A percentile compares a stretch with the other conserved stretches of the same genome.
Evolutionary conservation across 2,888 invertebrate species (phyloP).

Genomic region (Lithophane ornitopus): DNA sequence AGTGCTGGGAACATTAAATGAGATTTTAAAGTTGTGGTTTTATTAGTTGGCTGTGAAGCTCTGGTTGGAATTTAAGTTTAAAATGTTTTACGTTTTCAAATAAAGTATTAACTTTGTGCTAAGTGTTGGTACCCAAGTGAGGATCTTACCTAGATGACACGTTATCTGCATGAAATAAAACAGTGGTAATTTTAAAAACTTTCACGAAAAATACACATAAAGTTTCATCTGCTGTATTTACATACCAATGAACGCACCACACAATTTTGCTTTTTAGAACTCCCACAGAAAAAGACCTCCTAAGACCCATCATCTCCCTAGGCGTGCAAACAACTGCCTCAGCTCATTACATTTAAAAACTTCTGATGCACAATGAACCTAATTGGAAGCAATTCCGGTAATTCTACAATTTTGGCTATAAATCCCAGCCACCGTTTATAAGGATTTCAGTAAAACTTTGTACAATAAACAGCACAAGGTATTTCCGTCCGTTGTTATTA

Average conservation of each 20-base stretch:
- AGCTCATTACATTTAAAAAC: slow-evolving; percentile 52
- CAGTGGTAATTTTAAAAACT: not conserved
- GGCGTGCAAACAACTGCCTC: slow-evolving; percentile 44
- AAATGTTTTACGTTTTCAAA: not conserved
- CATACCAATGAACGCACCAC: not conserved
- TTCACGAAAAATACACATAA: not conserved
- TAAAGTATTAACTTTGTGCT: not conserved
- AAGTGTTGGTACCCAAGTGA: not conserved
- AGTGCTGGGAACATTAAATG: slow-evolving; percentile 49
- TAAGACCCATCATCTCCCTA: slow-evolving; percentile 13
- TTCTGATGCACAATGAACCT: slow-evolving; percentile 59
- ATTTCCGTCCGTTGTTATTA: slow-evolving; percentile 34
- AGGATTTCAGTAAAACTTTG: slow-evolving; percentile 62
- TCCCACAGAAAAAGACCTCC: not conserved
- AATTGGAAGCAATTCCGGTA: slow-evolving; percentile 60
- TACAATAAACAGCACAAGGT: slow-evolving; percentile 66
- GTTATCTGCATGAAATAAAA: not conserved
- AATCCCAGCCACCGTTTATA: slow-evolving; percentile 60
- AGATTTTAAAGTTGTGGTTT: slow-evolving; percentile 50
- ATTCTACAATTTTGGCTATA: slow-evolving; percentile 63
- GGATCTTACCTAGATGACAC: not conserved
- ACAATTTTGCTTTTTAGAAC: not conserved
- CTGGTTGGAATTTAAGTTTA: not conserved
- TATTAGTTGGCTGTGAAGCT: slow-evolving; percentile 25
- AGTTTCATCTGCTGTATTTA: not conserved